phyloP scores from a whole-genome alignment of 2,113 vertebrate genomes.

The Malurus alboscapulatus region DNA sequence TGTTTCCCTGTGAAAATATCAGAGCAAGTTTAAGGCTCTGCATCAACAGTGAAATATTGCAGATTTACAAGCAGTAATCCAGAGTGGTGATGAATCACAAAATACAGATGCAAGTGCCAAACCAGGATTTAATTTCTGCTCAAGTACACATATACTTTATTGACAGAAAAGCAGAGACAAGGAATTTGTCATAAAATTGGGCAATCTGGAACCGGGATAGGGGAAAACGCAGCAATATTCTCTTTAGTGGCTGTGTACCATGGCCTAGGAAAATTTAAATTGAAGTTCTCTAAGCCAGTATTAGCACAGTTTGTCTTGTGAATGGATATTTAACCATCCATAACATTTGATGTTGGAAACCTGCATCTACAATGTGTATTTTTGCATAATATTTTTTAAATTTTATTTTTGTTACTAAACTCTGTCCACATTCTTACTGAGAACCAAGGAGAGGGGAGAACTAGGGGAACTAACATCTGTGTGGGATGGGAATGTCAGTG shows the following conservation, averaged over 20 bases:
- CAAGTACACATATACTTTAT: neutral
- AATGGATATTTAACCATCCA: neutral
- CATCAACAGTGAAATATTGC: neutral
- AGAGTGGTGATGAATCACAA: constrained; percentile 9
- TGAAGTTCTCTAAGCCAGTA: neutral
- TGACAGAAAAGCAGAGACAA: neutral
- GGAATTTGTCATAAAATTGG: neutral
- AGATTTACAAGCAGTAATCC: constrained; percentile 15
- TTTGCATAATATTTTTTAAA: neutral
- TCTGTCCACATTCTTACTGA: constrained; percentile 36
- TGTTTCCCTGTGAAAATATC: neutral
- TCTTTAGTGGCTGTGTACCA: neutral
- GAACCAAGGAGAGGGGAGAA: constrained; percentile 23
- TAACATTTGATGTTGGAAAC: neutral
- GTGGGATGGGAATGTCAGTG: constrained; percentile 79
- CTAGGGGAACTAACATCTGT: constrained; percentile 75
- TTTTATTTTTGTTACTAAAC: neutral
- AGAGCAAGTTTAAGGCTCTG: neutral
- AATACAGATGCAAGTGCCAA: neutral
- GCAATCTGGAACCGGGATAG: neutral
- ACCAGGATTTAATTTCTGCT: neutral
- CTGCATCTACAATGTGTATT: constrained; percentile 2
- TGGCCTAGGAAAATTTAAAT: neutral
- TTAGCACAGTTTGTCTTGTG: neutral
- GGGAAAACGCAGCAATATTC: neutral